Conservation (phyloP, 1,140 invertebrate genomes). For the Drosophila navojoa region DNA sequence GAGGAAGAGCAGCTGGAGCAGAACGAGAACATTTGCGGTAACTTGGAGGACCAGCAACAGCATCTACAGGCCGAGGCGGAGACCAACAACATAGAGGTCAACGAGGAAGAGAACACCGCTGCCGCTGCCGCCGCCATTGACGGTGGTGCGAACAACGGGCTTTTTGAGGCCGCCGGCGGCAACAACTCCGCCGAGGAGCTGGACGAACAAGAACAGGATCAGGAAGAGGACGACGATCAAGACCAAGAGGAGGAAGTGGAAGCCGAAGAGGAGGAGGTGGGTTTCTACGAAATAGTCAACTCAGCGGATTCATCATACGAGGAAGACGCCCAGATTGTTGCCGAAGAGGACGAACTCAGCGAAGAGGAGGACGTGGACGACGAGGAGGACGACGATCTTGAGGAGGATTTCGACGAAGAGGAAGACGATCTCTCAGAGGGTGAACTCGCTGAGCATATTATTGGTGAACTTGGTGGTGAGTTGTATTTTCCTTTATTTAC, state of each 20-base stretch:
- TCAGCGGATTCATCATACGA: slow-evolving; percentile 72
- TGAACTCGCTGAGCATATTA: slow-evolving; percentile 74
- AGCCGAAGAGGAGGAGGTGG: slow-evolving; percentile 65
- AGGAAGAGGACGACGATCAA: slow-evolving; percentile 42
- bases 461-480: slow-evolving; percentile 78
- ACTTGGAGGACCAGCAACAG: slow-evolving; percentile 6
- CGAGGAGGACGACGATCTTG: slow-evolving; percentile 68
- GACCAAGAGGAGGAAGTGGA: slow-evolving; percentile 62
- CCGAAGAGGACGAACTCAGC: slow-evolving; percentile 75
- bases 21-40: slow-evolving; percentile 10
- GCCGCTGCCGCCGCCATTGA: neutral
- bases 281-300: slow-evolving; percentile 72
- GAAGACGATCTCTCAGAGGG: slow-evolving; percentile 72
- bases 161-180: neutral
- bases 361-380: slow-evolving; percentile 75
- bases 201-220: slow-evolving; percentile 49
- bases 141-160: neutral
- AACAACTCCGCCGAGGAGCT: slow-evolving; percentile 9
- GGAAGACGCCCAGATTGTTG: slow-evolving; percentile 74
- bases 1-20: slow-evolving; percentile 23
- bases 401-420: slow-evolving; percentile 72
- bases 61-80: slow-evolving; percentile 9
- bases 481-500: slow-evolving; percentile 7
- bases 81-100: neutral
- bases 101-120: neutral